Evolutionary conservation across 2,888 invertebrate genomes (phyloP), one percentile per base, ranked within the genome.

Genomic region (Acanthosoma haemorrhoidale): DNA sequence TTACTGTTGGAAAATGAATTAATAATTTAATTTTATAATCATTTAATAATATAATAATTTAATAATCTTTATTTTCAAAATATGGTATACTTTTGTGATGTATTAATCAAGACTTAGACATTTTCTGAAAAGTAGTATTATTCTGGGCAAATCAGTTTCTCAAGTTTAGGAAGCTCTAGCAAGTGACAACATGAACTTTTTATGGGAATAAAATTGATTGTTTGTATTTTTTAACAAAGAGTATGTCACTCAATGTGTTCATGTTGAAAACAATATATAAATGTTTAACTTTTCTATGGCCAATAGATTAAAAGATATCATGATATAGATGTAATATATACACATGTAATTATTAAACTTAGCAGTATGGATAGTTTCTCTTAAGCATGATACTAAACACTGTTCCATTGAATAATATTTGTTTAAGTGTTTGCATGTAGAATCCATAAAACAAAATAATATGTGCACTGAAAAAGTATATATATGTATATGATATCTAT

Each of bases 221-320:
- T 41, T 41, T 64, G 34, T 41, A 41, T 66, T 41, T 43, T 66
- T 43, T 15, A 31, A 41, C 32, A 18, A n/a, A 25, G 66, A 66
- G 43, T 66, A 41, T 41, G 66, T 66, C 41, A 66, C 66, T 66
- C 18, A 16, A 66, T 66, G 66, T 66, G 66, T 66, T 66, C 66
- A 66, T 29, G 39, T 64, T 64, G 29, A 66, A 66, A 43, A 43
- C 66, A 66, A 36, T 60, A 60, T 66, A 36, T 41, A 66, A 41
- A 41, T 43, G 32, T 66, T 66, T 66, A 66, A 39, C 41, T 43
- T 66, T 66, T 66, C 39, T 43, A 66, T 66, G 66, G 66, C 32
- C 41, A 66, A 66, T 66, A 66, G 43, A 29, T 43, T 25, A 51
- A 43, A 51, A 25, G 51, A 66, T 66, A 66, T 61, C 61, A 61